Evolutionary conservation across 2,888 invertebrate species (phyloP).

Genomic region (Mesochorus sp.): DNA sequence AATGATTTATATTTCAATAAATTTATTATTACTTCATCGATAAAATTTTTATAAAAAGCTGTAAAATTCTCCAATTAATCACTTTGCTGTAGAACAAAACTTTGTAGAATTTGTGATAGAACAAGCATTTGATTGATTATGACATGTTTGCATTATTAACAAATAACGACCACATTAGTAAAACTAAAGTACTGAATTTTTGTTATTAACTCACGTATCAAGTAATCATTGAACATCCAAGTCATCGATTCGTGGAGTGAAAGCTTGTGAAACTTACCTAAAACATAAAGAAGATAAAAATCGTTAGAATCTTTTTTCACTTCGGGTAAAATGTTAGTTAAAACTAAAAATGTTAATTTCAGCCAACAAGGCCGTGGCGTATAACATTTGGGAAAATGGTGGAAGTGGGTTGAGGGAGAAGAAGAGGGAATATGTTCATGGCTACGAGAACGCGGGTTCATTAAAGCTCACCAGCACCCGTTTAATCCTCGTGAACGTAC

Average conservation of each 20-base stretch:
- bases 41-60: too few relatives aligned
- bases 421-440: constrained; percentile 48
- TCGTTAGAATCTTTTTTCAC: constrained; percentile 15
- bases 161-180: background rate
- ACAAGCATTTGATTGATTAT: too few relatives aligned
- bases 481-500: constrained; percentile 75
- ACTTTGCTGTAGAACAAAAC: too few relatives aligned
- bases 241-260: background rate
- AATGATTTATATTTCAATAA: too few relatives aligned
- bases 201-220: constrained; percentile 20
- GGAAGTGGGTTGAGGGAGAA: constrained; percentile 63
- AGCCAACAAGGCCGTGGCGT: constrained; percentile 52
- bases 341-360: constrained; percentile 71
- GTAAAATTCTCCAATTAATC: too few relatives aligned
- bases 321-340: constrained; percentile 55
- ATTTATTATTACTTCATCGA: too few relatives aligned
- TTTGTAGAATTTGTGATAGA: too few relatives aligned
- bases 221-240: background rate
- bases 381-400: constrained; percentile 55
- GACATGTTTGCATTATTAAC: too few relatives aligned
- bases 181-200: background rate
- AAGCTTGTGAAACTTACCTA: constrained; percentile 71
- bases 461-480: constrained; percentile 74
- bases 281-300: constrained; percentile 65
- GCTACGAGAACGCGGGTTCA: constrained; percentile 69